These are phyloP conservation scores for Pharmacophagus antenor DNA, from an alignment of 2,888 invertebrate genomes.

Conservation along the genomic window DNA sequence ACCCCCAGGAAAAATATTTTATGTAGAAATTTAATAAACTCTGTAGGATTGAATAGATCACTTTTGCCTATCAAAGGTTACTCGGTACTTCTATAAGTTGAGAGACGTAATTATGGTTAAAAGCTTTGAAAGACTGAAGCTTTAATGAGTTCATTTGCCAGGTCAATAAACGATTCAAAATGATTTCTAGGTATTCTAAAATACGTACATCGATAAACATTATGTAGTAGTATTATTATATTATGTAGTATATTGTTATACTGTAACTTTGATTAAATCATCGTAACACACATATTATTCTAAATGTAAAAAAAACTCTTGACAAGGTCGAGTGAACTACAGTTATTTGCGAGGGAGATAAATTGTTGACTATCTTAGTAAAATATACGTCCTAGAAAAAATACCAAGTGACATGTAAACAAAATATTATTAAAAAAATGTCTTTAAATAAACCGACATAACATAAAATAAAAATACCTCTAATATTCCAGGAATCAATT, in stretches of 20 bases:
- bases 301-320: background rate
- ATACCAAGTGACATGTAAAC: too few species aligned
- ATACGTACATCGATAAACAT: background rate
- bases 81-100: background rate
- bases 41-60: background rate
- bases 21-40: background rate
- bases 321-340: too few species aligned
- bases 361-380: too few species aligned
- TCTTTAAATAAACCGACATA: too few species aligned
- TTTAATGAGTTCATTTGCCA: slow-evolving; percentile 4
- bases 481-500: background rate
- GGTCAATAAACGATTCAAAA: background rate
- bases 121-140: slow-evolving; percentile 9
- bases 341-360: too few species aligned
- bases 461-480: too few species aligned
- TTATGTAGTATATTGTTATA: too few species aligned
- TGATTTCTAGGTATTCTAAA: background rate
- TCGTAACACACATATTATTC: background rate
- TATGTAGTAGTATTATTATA: too few species aligned
- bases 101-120: slow-evolving; percentile 15
- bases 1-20: background rate
- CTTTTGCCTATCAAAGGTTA: slow-evolving; percentile 1
- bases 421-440: too few species aligned
- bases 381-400: too few species aligned
- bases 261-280: too few species aligned